Evolutionary conservation across 2,888 invertebrate species (phyloP).

Genomic region (Orthosia gracilis): DNA sequence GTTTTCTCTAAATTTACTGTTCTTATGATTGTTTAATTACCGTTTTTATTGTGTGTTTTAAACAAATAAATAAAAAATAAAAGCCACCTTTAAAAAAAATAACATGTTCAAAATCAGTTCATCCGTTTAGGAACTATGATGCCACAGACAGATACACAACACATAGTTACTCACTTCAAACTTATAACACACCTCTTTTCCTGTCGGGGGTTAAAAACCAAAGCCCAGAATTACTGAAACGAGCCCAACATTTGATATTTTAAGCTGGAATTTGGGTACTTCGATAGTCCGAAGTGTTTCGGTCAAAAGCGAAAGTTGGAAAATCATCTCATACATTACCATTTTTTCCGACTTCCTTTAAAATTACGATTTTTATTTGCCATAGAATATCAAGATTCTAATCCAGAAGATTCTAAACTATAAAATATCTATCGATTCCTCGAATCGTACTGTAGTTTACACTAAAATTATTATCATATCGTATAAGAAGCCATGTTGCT

Average conservation of each 20-base stretch:
- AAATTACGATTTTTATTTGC: neutral
- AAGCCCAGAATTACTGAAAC: neutral
- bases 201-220: too few relatives aligned
- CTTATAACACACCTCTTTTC: too few relatives aligned
- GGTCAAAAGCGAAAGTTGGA: neutral
- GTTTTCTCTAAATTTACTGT: too few relatives aligned
- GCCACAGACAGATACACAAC: too few relatives aligned
- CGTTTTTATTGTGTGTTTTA: too few relatives aligned
- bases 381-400: neutral
- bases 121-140: too few relatives aligned
- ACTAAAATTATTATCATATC: neutral
- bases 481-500: slow-evolving; percentile 22
- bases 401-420: neutral
- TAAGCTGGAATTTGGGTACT: neutral
- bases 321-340: neutral
- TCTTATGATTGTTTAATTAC: too few relatives aligned
- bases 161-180: too few relatives aligned
- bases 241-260: neutral
- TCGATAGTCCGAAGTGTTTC: neutral
- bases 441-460: neutral
- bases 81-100: too few relatives aligned
- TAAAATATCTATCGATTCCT: neutral
- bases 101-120: too few relatives aligned
- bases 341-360: neutral
- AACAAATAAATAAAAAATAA: too few relatives aligned